Evolutionary conservation across 2,888 invertebrate genomes (phyloP), one percentile per base, ranked within the genome.

Genomic region (Mesochorus sp.): DNA sequence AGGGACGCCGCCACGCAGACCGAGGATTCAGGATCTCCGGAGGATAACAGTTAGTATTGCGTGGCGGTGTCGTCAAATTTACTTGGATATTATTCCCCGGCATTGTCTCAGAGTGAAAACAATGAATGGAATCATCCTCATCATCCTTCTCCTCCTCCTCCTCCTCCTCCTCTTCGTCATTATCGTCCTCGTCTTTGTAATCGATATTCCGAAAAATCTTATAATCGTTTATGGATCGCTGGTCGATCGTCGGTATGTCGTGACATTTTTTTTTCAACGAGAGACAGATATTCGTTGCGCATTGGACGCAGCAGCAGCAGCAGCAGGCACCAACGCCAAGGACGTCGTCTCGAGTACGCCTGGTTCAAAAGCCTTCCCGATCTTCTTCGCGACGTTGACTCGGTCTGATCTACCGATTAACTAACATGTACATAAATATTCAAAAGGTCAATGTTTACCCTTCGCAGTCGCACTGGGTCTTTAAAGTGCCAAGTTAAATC

Each of bases 1-100:
- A 85, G 87, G 85, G 88, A 90, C 85, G 90, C 87, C 88, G 89
- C 90, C 90, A 90, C 90, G 89, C 90, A 90, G 79, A 90, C 90
- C 64, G 89, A 89, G 78, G 88, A 88, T 82, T 70, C 83, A 67
- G 85, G 84, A 77, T 88, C 88, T 55, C 87, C 87, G 72, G 88
- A 87, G 64, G 83, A 86, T 64, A 79, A 84, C 82, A 91, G 90
- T 90, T 91, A 90, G 89, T 91, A 90, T 82, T 84, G 89, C 89
- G 89, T 90, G 89, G 90, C 87, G 90, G 88, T 89, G 79, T 49
- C 42, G 59, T 76, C 51, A 37, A 17, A n/a, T 39, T 31, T 31
- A 28, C 31, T 24, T 1, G 53, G 24, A 44, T 53, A 44, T 26
- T 12, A 49, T 28, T 8, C 28, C 3, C 14, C 28, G 39, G 21